Evolutionary conservation across 2,797 vertebrate species (phyloP).

Genomic region (Artibeus lituratus): DNA sequence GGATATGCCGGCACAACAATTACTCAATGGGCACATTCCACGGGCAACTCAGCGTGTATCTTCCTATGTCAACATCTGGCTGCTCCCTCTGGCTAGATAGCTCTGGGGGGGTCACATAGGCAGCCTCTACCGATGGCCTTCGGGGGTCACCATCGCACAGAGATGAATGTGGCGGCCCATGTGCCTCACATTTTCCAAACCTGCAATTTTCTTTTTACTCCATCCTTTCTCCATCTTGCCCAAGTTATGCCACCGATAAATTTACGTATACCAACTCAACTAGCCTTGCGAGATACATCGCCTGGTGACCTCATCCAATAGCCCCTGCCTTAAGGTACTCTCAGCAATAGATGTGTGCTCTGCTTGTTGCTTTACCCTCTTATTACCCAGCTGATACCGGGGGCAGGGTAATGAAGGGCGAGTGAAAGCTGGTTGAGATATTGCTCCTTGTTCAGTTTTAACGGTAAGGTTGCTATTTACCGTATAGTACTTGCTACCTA

Average conservation of each 20-base stretch:
- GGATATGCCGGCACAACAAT: neutral
- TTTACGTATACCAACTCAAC: constrained; percentile 46
- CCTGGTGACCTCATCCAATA: constrained; percentile 4
- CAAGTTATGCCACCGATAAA: constrained; percentile 48
- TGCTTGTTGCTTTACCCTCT: neutral
- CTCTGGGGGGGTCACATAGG: too few species aligned
- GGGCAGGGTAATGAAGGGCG: neutral
- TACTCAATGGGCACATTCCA: neutral
- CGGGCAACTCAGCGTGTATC: neutral
- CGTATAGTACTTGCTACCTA: neutral
- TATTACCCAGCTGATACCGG: neutral
- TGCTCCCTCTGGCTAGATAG: neutral
- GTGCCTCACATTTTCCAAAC: constrained; percentile 34
- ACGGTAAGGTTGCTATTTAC: neutral
- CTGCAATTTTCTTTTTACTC: constrained; percentile 41
- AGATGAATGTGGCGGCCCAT: neutral
- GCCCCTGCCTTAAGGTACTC: constrained; percentile 3
- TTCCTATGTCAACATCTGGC: neutral
- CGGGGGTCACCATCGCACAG: neutral
- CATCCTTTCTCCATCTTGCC: constrained; percentile 1
- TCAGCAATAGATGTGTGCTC: neutral
- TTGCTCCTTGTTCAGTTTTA: neutral
- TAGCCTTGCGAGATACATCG: neutral
- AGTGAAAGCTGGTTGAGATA: neutral
- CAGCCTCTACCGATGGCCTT: neutral